Base-by-base conservation (phyloP, 2,797 vertebrate genomes). In the Todus mexicanus region DNA sequence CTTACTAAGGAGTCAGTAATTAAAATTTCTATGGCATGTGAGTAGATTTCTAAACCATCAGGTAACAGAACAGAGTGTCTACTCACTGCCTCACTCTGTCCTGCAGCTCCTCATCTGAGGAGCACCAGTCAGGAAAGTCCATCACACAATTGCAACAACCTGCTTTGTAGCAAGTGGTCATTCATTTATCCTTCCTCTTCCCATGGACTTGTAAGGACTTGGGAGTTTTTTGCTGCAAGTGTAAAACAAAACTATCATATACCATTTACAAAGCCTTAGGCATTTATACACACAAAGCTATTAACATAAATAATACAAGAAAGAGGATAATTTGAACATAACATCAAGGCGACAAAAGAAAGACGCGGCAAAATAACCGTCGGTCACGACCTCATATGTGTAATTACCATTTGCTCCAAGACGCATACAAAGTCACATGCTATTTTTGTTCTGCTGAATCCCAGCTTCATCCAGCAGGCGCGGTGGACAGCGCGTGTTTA, bases 361-460 rank as follows among this genome's bases (percentile, higher is more conserved):
- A 68, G 26, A 33, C 14, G 16, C 9, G 11, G 29, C 48, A 90
- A 74, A 88, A 59, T 14, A 26, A 76, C 17, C 29, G 19, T 26
- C 17, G 9, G 19, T 78, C 51, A 40, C 2, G 29, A 19, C 51
- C 18, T 61, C 22, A 3, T 21, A 23, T 1, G 2, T 4, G 5
- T 33, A 47, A 59, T 38, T 11, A 25, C 18, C 1, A 4, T 21
- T 27, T 57, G 11, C 26, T 79, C 53, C 26, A 64, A 74, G 61
- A 43, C 1, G 1, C 10, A 1, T 1, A 64, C 3, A 4, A 73
- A 72, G 37, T 15, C 29, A 23, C 11, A 14, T 0, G 0, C 2
- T 22, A 20, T n/a, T 61, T 63, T 21, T 56, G 21, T 57, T 47
- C 45, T 54, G 27, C 18, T 56, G 53, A 20, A 68, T 12, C 9